These are phyloP conservation scores for Protonibea diacanthus DNA, from an alignment of 2,797 vertebrate species.

Conservation along the genomic window DNA sequence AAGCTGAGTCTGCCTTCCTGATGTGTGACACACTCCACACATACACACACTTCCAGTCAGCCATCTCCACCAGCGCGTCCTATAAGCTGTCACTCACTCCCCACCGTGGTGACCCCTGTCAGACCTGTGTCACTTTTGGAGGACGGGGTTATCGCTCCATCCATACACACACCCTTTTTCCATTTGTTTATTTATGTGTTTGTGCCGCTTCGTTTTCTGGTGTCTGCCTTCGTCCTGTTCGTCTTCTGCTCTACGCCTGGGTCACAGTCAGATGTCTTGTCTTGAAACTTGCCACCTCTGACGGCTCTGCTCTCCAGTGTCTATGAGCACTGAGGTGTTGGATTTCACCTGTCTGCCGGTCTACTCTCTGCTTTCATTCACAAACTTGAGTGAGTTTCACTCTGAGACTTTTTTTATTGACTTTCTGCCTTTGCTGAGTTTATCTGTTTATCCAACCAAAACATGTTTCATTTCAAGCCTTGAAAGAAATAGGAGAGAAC, in stretches of 20 bases:
- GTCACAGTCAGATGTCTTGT: slow-evolving; percentile 49
- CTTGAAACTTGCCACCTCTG: slow-evolving; percentile 37
- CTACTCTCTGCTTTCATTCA: slow-evolving; percentile 18
- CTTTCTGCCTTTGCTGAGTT: slow-evolving; percentile 1
- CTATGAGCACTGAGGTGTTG: slow-evolving; percentile 33
- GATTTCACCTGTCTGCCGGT: slow-evolving; percentile 32
- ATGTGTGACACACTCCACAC: slow-evolving; percentile 42
- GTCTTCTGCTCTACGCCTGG: slow-evolving; percentile 30
- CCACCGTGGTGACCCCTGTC: slow-evolving; percentile 76
- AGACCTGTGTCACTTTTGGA: slow-evolving; percentile 69
- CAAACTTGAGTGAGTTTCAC: neutral
- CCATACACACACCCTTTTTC: slow-evolving; percentile 48
- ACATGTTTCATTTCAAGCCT: slow-evolving; percentile 6
- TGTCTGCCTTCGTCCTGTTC: slow-evolving; percentile 59
- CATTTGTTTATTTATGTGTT: slow-evolving; percentile 73
- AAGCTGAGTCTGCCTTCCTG: slow-evolving; percentile 45
- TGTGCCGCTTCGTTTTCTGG: slow-evolving; percentile 43
- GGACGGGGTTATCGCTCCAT: slow-evolving; percentile 38
- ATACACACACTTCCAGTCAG: slow-evolving; percentile 12
- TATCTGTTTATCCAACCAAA: slow-evolving; percentile 7
- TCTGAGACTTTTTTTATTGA: slow-evolving; percentile 42
- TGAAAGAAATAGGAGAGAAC: slow-evolving; percentile 1
- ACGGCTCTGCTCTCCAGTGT: slow-evolving; percentile 43
- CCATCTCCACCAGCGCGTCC: slow-evolving; percentile 34
- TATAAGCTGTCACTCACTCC: slow-evolving; percentile 76